Evolutionary conservation across 2,113 vertebrate genomes (phyloP).

Genomic region (Galeopterus variegatus): DNA sequence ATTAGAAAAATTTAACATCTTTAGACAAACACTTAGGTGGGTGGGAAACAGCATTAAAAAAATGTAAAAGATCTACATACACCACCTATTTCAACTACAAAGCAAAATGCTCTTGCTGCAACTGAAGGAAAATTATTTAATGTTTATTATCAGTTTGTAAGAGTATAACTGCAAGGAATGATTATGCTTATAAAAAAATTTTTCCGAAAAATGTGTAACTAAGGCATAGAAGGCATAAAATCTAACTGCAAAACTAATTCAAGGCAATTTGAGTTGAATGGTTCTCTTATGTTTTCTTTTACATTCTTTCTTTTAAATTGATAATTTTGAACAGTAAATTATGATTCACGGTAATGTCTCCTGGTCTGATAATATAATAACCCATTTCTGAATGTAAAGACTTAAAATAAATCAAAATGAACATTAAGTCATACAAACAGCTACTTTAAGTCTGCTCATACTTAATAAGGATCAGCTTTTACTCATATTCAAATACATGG

Average conservation of each 20-base stretch:
- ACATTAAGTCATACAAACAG: constrained; percentile 90
- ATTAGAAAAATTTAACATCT: constrained; percentile 81
- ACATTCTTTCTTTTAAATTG: constrained; percentile 81
- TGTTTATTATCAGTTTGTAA: constrained; percentile 64
- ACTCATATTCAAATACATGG: constrained; percentile 88
- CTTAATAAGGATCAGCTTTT: constrained; percentile 87
- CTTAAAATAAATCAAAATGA: constrained; percentile 82
- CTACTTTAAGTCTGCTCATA: constrained; percentile 87
- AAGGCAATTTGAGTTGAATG: constrained; percentile 67
- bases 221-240: constrained; percentile 74
- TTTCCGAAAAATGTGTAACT: constrained; percentile 64
- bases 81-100: constrained; percentile 70
- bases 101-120: constrained; percentile 72
- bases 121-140: constrained; percentile 62
- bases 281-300: constrained; percentile 69
- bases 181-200: constrained; percentile 46
- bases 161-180: constrained; percentile 67
- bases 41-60: constrained; percentile 64
- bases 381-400: constrained; percentile 85
- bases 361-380: constrained; percentile 81
- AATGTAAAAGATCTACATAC: constrained; percentile 61
- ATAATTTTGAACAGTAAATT: constrained; percentile 76
- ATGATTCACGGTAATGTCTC: constrained; percentile 83
- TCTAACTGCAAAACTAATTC: constrained; percentile 70
- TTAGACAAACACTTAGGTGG: constrained; percentile 76